phyloP scores from a whole-genome alignment of 2,888 invertebrate species.

The Argyresthia albistria region DNA sequence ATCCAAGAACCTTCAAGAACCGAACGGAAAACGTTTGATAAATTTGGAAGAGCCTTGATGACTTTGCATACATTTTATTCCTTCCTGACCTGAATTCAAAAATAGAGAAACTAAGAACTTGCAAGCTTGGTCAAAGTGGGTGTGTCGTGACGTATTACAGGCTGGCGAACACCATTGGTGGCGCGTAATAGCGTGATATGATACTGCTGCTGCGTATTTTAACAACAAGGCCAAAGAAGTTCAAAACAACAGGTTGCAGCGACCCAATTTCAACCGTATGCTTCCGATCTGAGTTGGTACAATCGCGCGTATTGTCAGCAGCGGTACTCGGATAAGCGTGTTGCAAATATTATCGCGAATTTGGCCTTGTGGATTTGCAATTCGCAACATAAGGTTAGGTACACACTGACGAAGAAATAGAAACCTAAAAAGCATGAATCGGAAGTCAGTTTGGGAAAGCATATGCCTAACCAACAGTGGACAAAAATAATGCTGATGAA shows the following conservation, averaged over 20 bases:
- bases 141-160: constrained; percentile 38
- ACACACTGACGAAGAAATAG: background rate
- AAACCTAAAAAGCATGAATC: too few species aligned
- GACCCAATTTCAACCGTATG: constrained; percentile 41
- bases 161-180: background rate
- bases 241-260: constrained; percentile 23
- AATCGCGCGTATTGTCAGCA: background rate
- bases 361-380: background rate
- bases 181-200: constrained; percentile 10
- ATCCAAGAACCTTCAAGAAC: too few species aligned
- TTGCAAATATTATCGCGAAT: background rate
- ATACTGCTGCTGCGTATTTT: constrained; percentile 47
- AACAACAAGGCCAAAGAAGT: constrained; percentile 44
- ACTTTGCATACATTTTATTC: too few species aligned
- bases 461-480: too few species aligned
- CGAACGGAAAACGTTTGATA: too few species aligned
- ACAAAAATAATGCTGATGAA: too few species aligned
- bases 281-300: constrained; percentile 2
- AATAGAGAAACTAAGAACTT: too few species aligned
- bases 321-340: background rate
- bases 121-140: constrained; percentile 32
- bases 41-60: too few species aligned
- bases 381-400: background rate
- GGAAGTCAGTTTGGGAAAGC: too few species aligned
- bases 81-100: too few species aligned